Conservation (phyloP, 2,888 invertebrate species). For the Nymphalis c-album region DNA sequence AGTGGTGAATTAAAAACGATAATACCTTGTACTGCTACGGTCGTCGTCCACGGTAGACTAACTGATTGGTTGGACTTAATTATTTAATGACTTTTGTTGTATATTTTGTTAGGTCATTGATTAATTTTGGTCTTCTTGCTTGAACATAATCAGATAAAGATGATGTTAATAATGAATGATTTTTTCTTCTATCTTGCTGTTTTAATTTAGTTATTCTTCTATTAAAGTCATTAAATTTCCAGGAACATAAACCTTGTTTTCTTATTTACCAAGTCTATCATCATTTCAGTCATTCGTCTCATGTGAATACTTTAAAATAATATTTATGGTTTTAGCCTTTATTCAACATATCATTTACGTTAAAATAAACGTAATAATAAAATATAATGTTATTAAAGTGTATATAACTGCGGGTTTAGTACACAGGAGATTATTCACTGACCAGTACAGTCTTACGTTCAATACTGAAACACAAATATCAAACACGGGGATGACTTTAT, state of each 20-base stretch:
- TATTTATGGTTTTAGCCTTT: too few species aligned
- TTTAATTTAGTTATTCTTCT: slow-evolving; percentile 82
- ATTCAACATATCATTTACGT: too few species aligned
- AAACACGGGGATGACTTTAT: too few species aligned
- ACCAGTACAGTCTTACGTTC: too few species aligned
- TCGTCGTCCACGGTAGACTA: slow-evolving; percentile 67
- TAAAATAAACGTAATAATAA: too few species aligned
- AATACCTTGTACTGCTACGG: slow-evolving; percentile 65
- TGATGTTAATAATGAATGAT: slow-evolving; percentile 76
- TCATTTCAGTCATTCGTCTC: neutral
- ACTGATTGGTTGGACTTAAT: slow-evolving; percentile 76
- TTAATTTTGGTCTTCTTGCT: slow-evolving; percentile 79
- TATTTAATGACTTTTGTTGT: slow-evolving; percentile 82
- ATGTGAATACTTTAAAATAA: neutral
- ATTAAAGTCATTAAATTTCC: slow-evolving; percentile 82
- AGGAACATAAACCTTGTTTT: slow-evolving; percentile 53
- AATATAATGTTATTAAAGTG: too few species aligned
- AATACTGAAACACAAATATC: too few species aligned
- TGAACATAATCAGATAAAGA: slow-evolving; percentile 74
- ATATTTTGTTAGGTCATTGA: slow-evolving; percentile 82
- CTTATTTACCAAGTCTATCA: slow-evolving; percentile 34
- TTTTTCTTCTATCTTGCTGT: slow-evolving; percentile 80
- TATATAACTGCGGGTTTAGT: too few species aligned
- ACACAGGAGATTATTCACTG: too few species aligned
- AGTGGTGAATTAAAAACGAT: slow-evolving; percentile 66